Conservation (phyloP, 2,888 invertebrate species). For the Plemyria rubiginata region DNA sequence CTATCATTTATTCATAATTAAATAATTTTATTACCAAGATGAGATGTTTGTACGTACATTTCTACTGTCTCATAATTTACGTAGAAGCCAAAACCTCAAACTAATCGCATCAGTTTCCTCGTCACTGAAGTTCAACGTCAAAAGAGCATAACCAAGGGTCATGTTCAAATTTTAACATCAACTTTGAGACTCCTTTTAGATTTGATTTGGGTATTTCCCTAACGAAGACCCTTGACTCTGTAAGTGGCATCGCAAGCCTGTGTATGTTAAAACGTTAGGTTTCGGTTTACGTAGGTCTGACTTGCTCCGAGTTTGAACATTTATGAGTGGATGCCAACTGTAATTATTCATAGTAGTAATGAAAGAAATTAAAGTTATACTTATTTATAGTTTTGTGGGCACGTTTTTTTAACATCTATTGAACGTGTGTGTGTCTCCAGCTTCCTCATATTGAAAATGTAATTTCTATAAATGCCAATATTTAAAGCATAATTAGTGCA, state of each 20-base stretch:
- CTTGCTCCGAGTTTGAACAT: conserved; percentile 51
- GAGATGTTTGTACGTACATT: not conserved
- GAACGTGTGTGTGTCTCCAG: too few species aligned
- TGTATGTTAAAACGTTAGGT: conserved; percentile 47
- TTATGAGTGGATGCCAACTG: conserved; percentile 37
- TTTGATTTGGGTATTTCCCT: conserved; percentile 37
- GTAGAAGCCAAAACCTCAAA: not conserved
- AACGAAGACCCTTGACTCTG: conserved; percentile 40
- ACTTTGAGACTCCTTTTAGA: conserved; percentile 36
- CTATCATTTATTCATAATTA: too few species aligned
- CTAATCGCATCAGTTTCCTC: conserved; percentile 1
- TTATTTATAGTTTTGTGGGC: too few species aligned
- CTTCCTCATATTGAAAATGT: too few species aligned
- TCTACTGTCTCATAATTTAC: not conserved
- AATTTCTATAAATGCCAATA: too few species aligned
- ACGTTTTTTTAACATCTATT: too few species aligned
- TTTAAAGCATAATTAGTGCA: too few species aligned
- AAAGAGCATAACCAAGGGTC: conserved; percentile 34
- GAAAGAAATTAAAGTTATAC: too few species aligned
- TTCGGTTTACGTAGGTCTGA: conserved; percentile 48
- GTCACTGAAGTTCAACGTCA: conserved; percentile 8
- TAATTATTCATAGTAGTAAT: conserved; percentile 27
- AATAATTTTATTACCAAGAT: too few species aligned
- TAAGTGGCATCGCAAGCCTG: conserved; percentile 33
- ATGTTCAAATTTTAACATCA: conserved; percentile 35